A percentile compares a stretch with the other conserved stretches of the same genome.
Evolutionary conservation across 1,140 invertebrate species (phyloP).

Genomic region (Araneus ventricosus): DNA sequence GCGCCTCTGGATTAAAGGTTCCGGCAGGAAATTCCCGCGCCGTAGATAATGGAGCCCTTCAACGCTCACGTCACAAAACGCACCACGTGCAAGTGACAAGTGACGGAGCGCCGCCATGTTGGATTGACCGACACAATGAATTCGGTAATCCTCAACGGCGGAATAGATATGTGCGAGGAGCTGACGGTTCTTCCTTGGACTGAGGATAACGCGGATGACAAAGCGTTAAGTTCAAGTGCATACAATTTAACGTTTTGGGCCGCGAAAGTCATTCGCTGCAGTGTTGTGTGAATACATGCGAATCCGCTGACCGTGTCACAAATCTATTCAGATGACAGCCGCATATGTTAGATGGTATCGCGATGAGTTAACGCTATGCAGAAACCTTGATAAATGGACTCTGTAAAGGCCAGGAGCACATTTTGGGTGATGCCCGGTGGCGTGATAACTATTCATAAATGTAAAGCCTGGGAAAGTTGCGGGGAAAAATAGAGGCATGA

Average conservation of each 20-base stretch:
- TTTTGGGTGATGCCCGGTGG: neutral
- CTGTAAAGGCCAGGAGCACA: neutral
- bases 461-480: neutral
- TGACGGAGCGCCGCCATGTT: slow-evolving; percentile 23
- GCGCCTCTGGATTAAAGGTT: slow-evolving; percentile 6
- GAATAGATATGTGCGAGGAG: neutral
- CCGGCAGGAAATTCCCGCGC: neutral
- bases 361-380: neutral
- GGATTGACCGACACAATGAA: slow-evolving; percentile 29
- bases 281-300: neutral
- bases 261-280: neutral
- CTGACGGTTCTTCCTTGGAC: neutral
- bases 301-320: neutral
- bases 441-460: neutral
- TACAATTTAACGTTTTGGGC: neutral
- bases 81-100: slow-evolving; percentile 16
- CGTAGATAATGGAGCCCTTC: slow-evolving; percentile 1
- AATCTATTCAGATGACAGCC: slow-evolving; percentile 21
- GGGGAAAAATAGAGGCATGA: no score
- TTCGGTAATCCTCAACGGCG: neutral
- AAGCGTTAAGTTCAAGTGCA: slow-evolving; percentile 25
- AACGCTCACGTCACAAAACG: neutral
- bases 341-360: slow-evolving; percentile 13
- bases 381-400: slow-evolving; percentile 14
- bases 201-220: slow-evolving; percentile 8